These are phyloP conservation scores for Bedellia somnulentella DNA, from an alignment of 2,888 invertebrate genomes.

Conservation along the genomic window DNA sequence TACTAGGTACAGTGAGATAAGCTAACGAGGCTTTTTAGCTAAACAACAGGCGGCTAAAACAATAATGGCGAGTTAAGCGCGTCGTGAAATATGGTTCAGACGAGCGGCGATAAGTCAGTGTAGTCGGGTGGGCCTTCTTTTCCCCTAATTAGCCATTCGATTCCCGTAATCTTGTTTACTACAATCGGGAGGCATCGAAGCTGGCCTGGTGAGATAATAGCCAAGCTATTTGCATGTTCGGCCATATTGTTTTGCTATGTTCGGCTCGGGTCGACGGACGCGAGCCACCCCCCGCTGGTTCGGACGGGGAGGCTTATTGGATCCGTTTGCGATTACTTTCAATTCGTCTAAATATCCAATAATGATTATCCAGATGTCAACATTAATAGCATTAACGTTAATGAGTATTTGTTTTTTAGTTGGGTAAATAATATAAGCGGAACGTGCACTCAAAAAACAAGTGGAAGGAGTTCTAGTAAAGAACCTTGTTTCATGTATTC, in stretches of 20 bases:
- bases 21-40: constrained; percentile 52
- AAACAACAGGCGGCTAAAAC: constrained; percentile 50
- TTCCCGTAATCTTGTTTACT: constrained; percentile 61
- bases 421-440: too few species aligned
- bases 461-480: too few species aligned
- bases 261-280: constrained; percentile 37
- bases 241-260: constrained; percentile 58
- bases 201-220: constrained; percentile 62
- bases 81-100: constrained; percentile 53
- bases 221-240: constrained; percentile 60
- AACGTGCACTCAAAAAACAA: too few species aligned
- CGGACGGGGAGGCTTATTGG: constrained; percentile 55
- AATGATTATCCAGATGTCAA: too few species aligned
- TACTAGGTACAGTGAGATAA: constrained; percentile 47
- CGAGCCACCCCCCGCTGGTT: constrained; percentile 43
- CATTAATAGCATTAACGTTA: too few species aligned
- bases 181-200: constrained; percentile 38
- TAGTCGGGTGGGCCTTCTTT: constrained; percentile 41
- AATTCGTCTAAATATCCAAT: constrained; percentile 58
- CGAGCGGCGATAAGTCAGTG: constrained; percentile 49
- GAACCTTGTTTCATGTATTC: too few species aligned
- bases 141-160: constrained; percentile 60
- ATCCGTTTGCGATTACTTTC: constrained; percentile 58
- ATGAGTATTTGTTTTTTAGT: too few species aligned
- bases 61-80: constrained; percentile 51